These are phyloP conservation scores for Lepidostoma basale DNA, from an alignment of 1,140 invertebrate genomes.

Conservation along the genomic window DNA sequence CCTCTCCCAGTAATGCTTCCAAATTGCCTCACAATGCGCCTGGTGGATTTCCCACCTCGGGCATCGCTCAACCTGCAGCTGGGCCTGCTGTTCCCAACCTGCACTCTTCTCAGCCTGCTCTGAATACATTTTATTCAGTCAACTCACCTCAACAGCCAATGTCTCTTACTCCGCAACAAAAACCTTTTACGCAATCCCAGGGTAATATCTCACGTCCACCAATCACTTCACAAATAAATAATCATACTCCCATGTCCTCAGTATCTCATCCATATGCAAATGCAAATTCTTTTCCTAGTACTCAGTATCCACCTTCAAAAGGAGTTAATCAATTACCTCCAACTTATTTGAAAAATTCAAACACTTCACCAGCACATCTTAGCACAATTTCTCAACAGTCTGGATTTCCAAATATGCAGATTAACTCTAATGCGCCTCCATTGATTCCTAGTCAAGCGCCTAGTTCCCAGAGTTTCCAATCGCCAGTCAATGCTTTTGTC, in stretches of 20 bases:
- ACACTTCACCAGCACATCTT: background rate
- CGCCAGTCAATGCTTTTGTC: background rate
- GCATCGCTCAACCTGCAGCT: too few relatives aligned
- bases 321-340: conserved; percentile 6
- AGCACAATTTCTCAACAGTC: conserved; percentile 10
- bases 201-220: conserved; percentile 13
- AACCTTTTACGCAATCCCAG: conserved; percentile 7
- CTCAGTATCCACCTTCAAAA: background rate
- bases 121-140: background rate
- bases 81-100: background rate
- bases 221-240: background rate
- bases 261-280: background rate
- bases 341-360: background rate
- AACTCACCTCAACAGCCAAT: background rate
- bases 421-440: conserved; percentile 58
- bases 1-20: background rate
- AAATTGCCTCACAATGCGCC: conserved; percentile 5
- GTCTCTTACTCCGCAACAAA: conserved; percentile 1
- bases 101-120: background rate
- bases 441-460: conserved; percentile 55
- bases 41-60: background rate
- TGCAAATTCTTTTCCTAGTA: background rate
- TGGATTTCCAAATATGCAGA: conserved; percentile 50
- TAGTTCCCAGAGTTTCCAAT: conserved; percentile 15
- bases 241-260: background rate